These are phyloP conservation scores for Eupithecia centaureata DNA, from an alignment of 2,888 invertebrate species.

Conservation along the genomic window DNA sequence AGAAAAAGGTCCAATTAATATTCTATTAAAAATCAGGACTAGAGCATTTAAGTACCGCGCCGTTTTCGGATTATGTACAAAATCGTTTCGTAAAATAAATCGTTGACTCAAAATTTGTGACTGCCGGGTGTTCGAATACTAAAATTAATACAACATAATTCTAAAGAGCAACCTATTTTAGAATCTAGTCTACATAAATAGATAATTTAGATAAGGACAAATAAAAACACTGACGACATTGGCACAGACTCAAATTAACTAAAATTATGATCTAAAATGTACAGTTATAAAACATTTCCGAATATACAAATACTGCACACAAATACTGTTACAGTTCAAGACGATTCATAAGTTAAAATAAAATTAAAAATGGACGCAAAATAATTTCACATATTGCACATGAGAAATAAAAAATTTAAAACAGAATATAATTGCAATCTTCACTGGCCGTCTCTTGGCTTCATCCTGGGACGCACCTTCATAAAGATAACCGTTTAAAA, in stretches of 20 bases:
- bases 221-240: constrained; percentile 62
- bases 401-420: constrained; percentile 53
- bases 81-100: constrained; percentile 38
- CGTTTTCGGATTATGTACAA: constrained; percentile 66
- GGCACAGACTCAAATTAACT: constrained; percentile 66
- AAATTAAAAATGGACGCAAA: constrained; percentile 79
- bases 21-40: constrained; percentile 64
- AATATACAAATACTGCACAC: constrained; percentile 69
- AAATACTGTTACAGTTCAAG: constrained; percentile 77
- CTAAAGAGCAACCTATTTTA: constrained; percentile 22
- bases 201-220: constrained; percentile 32
- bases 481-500: background rate
- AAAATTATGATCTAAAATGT: constrained; percentile 49
- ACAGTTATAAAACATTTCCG: constrained; percentile 46
- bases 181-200: constrained; percentile 29
- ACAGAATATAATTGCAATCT: constrained; percentile 37
- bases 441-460: constrained; percentile 53
- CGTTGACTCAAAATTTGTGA: constrained; percentile 71
- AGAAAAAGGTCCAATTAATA: constrained; percentile 20
- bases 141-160: constrained; percentile 21
- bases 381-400: constrained; percentile 81
- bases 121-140: constrained; percentile 44
- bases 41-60: constrained; percentile 79
- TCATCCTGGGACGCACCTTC: background rate
- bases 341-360: constrained; percentile 60